These are phyloP conservation scores for Drosophila parvula DNA, from an alignment of 1,140 invertebrate genomes.

Conservation along the genomic window DNA sequence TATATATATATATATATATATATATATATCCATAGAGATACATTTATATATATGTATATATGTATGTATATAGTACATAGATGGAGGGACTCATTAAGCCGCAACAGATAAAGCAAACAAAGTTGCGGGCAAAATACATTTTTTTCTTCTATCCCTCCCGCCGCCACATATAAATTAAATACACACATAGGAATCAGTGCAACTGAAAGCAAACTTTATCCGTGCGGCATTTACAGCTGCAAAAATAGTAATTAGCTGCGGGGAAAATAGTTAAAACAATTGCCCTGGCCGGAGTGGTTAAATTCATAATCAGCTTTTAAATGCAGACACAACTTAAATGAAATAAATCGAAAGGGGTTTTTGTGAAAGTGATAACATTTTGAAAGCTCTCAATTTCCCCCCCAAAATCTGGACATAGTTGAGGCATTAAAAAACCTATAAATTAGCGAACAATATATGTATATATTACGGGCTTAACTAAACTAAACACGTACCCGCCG, in stretches of 20 bases:
- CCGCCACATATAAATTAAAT: conserved; percentile 3
- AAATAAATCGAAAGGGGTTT: not conserved
- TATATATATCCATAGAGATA: not conserved
- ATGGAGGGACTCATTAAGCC: conserved; percentile 18
- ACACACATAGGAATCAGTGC: conserved; percentile 7
- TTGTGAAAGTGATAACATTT: too few relatives aligned
- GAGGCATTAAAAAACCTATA: not conserved
- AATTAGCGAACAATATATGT: not conserved
- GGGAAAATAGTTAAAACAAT: conserved; percentile 3
- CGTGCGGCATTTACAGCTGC: conserved; percentile 15
- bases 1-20: not conserved
- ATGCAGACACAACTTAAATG: not conserved
- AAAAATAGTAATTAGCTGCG: conserved; percentile 22
- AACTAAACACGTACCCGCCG: conserved; percentile 3
- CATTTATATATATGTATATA: not conserved
- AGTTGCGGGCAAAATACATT: conserved; percentile 5
- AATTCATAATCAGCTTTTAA: conserved; percentile 9
- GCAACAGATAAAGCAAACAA: conserved; percentile 24
- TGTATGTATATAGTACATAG: not conserved
- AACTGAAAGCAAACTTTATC: conserved; percentile 20
- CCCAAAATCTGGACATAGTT: not conserved
- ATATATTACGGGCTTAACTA: not conserved
- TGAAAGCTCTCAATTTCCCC: not conserved
- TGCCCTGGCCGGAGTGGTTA: too few relatives aligned
- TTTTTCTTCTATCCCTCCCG: not conserved